These are phyloP conservation scores for Nibea coibor DNA, from an alignment of 2,113 vertebrate species.

Conservation along the genomic window DNA sequence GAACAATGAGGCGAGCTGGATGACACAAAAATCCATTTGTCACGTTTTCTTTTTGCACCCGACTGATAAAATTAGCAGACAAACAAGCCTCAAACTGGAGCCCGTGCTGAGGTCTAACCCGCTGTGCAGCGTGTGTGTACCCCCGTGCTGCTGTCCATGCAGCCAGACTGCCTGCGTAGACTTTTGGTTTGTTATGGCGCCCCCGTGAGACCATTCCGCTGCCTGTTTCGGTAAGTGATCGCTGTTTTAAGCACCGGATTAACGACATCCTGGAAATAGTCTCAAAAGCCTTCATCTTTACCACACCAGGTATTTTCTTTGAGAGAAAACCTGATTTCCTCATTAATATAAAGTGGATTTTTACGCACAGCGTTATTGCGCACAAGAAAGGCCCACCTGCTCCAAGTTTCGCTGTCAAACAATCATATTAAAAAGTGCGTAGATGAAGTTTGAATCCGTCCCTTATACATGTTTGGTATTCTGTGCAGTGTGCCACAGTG, in stretches of 20 bases:
- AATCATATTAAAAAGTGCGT: neutral
- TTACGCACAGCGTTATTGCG: constrained; percentile 27
- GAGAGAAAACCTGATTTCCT: neutral
- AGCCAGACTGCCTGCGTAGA: neutral
- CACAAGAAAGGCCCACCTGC: neutral
- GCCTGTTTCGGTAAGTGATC: neutral
- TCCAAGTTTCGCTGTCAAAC: neutral
- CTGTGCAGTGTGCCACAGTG: neutral
- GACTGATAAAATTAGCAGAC: neutral
- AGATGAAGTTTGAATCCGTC: constrained; percentile 10
- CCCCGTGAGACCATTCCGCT: constrained; percentile 68
- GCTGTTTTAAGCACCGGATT: neutral
- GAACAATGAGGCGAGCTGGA: neutral
- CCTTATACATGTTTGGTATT: too few species aligned
- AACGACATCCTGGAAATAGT: neutral
- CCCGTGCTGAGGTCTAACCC: neutral
- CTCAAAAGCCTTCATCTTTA: neutral
- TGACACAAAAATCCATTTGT: neutral
- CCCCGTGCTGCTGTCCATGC: neutral
- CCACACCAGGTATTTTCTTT: neutral
- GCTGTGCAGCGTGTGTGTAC: neutral
- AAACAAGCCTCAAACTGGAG: neutral
- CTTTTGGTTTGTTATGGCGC: constrained; percentile 73
- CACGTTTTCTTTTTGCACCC: neutral
- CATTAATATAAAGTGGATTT: neutral